phyloP scores from a whole-genome alignment of 1,140 invertebrate genomes.

The Andricus grossulariae region DNA sequence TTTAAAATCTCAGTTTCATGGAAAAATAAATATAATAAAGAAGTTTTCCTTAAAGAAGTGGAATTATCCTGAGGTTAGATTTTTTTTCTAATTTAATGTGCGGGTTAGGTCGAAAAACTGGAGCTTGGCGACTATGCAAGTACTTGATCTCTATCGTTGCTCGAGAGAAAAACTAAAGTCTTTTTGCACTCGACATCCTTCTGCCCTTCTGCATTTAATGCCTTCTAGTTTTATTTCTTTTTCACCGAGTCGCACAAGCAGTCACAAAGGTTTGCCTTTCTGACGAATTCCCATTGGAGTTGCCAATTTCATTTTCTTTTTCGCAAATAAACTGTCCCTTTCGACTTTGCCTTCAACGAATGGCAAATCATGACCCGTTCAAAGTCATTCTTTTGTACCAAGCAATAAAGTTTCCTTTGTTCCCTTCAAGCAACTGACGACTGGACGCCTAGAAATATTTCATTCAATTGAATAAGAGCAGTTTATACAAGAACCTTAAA shows the following conservation, averaged over 20 bases:
- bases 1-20: too few species aligned
- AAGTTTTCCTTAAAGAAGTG: too few species aligned
- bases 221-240: conserved; percentile 19
- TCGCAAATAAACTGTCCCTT: conserved; percentile 24
- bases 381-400: conserved; percentile 26
- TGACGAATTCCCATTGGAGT: conserved; percentile 22
- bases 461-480: not conserved
- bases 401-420: conserved; percentile 31
- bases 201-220: conserved; percentile 11
- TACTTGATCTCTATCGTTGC: conserved; percentile 5
- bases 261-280: conserved; percentile 22
- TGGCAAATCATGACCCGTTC: conserved; percentile 28
- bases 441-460: conserved; percentile 10
- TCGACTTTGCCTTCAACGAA: conserved; percentile 19
- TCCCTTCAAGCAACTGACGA: conserved; percentile 10
- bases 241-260: conserved; percentile 13
- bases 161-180: not conserved
- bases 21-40: too few species aligned
- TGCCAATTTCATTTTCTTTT: conserved; percentile 20
- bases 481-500: not conserved
- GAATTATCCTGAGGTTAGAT: too few species aligned
- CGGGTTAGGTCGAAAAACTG: not conserved
- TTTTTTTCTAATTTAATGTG: not conserved
- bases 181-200: conserved; percentile 7
- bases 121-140: not conserved